Percentiles rank a stretch among this genome's conserved stretches.
Conservation (phyloP, 2,888 invertebrate species). For the Drepanosiphum platanoidis region DNA sequence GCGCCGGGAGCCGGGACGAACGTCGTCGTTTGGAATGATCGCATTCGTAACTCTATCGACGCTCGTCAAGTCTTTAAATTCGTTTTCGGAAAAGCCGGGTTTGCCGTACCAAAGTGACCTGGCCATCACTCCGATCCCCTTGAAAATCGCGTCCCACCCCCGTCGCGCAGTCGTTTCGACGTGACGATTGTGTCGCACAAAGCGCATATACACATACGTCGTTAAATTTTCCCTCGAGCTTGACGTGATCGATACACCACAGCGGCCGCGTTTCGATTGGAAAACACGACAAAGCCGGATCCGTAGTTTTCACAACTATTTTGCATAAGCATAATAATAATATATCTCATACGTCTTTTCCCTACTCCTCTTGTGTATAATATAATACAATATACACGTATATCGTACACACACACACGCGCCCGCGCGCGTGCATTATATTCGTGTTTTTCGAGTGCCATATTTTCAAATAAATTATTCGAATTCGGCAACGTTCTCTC, state of each 20-base stretch:
- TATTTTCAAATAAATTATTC: constrained; percentile 45
- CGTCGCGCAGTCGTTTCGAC: no score
- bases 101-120: no score
- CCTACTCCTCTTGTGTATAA: neutral
- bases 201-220: no score
- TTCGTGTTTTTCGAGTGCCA: neutral
- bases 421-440: neutral
- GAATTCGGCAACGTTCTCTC: neutral
- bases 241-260: neutral
- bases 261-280: neutral
- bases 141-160: no score
- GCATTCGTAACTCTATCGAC: no score
- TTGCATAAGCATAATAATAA: neutral
- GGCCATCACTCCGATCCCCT: no score
- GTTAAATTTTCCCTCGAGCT: no score
- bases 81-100: no score
- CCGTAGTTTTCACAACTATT: neutral
- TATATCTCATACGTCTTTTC: neutral
- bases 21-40: no score
- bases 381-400: neutral
- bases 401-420: neutral
- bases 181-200: no score
- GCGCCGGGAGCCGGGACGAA: no score
- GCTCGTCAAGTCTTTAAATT: no score
- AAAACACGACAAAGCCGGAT: neutral